These are phyloP conservation scores for Epizoanthus illoricatus DNA, from an alignment of 92 coral and sea anemone species.

Conservation along the genomic window DNA sequence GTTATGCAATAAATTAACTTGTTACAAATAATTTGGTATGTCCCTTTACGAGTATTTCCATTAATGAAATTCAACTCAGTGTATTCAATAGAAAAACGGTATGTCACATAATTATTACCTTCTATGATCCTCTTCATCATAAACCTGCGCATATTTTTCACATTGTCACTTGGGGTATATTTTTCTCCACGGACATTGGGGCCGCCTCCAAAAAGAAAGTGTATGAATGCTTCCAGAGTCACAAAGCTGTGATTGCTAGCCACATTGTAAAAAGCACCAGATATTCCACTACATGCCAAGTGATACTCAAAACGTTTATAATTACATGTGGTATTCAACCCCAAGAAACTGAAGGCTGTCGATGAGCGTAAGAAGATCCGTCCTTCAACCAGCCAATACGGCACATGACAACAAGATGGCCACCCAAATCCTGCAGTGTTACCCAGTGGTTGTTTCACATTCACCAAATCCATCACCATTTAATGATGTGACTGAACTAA, in stretches of 20 bases:
- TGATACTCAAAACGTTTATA: slow-evolving; percentile 38
- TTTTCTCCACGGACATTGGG: slow-evolving; percentile 30
- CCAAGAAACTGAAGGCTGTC: slow-evolving; percentile 36
- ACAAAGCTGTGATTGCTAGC: slow-evolving; percentile 37
- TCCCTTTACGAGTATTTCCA: too few species aligned
- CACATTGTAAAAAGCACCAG: slow-evolving; percentile 23
- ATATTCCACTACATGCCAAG: slow-evolving; percentile 32
- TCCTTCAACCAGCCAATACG: slow-evolving; percentile 40
- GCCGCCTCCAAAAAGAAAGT: slow-evolving; percentile 33
- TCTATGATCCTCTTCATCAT: too few species aligned
- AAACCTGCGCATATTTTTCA: too few species aligned
- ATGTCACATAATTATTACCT: too few species aligned
- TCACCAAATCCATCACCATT: not conserved
- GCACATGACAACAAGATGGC: slow-evolving; percentile 38
- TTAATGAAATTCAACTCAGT: too few species aligned
- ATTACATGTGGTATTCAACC: slow-evolving; percentile 24
- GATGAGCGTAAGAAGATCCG: slow-evolving; percentile 36
- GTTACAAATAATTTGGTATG: too few species aligned
- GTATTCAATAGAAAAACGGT: too few species aligned
- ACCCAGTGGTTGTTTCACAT: slow-evolving; percentile 31
- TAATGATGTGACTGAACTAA: too few species aligned
- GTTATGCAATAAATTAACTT: too few species aligned
- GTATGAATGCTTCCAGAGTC: slow-evolving; percentile 30
- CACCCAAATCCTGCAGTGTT: slow-evolving; percentile 40
- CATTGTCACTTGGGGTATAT: not conserved